Conservation (phyloP, 1,140 invertebrate genomes). For the Drosophila nasuta region DNA sequence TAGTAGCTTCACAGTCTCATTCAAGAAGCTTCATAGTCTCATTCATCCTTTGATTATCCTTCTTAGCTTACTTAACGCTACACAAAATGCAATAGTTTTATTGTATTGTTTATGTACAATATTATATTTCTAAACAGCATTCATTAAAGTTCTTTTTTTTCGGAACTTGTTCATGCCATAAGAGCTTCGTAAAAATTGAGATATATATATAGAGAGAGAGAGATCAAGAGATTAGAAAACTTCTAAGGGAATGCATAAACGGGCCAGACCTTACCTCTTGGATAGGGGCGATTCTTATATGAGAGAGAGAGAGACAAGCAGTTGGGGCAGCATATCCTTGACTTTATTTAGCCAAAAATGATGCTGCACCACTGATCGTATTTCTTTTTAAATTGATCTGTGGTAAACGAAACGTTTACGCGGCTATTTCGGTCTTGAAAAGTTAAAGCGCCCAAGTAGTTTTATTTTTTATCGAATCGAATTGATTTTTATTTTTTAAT, state of each 20-base stretch:
- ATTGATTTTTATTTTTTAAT: conserved; percentile 34
- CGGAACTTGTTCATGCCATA: conserved; percentile 54
- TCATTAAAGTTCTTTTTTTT: conserved; percentile 18
- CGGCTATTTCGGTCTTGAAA: conserved; percentile 84
- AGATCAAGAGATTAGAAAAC: conserved; percentile 41
- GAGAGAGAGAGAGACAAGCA: conserved; percentile 28
- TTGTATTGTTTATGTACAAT: conserved; percentile 31
- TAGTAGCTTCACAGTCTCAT: neutral
- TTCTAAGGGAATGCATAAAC: conserved; percentile 62
- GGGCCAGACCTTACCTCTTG: conserved; percentile 70
- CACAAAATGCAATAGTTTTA: conserved; percentile 49
- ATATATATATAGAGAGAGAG: neutral
- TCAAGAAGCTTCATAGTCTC: too few relatives aligned
- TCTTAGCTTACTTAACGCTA: conserved; percentile 26
- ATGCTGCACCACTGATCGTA: conserved; percentile 58
- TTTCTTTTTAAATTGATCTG: conserved; percentile 36
- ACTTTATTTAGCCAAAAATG: conserved; percentile 3
- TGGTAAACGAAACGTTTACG: conserved; percentile 83
- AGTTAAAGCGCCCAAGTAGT: conserved; percentile 83
- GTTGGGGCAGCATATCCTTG: conserved; percentile 56
- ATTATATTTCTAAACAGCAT: conserved; percentile 41
- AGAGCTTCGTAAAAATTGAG: conserved; percentile 32
- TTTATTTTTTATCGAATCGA: conserved; percentile 45
- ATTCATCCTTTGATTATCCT: neutral
- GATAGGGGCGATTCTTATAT: conserved; percentile 24